Base-by-base conservation (phyloP, 2,888 invertebrate species). In the Xiphydria camelus region DNA sequence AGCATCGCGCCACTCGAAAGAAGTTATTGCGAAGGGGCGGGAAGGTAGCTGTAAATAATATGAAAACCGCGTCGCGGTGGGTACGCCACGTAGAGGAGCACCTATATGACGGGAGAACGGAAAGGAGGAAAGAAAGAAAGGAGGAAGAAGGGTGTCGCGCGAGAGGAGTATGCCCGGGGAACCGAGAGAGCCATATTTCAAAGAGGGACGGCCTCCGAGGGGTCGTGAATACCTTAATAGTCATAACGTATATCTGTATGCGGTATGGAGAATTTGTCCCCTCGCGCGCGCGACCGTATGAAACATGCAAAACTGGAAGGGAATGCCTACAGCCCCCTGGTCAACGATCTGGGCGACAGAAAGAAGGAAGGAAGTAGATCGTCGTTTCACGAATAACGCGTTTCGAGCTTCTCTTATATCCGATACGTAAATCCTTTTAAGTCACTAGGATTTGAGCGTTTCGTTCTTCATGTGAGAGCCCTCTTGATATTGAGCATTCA, bases 211-310 rank as follows among this genome's bases (percentile, higher is more conserved):
- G 62, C 67, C 71, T 69, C 71, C 44, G 55, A 57, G 71, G 70
- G 58, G 64, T 58, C 62, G 68, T 72, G 72, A 73, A 72, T 72
- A 68, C 65, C 70, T 68, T 70, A 71, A 71, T 66, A 71, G 67
- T 66, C 66, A 63, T 66, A 71, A 68, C 59, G 55, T 62, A 64
- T 59, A 60, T 59, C 49, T 55, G 45, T 38, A 43, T 45, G 43
- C 45, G 39, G 36, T 14, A 29, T 15, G 33, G 4, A 22, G 40
- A n/a, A 32, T 42, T 40, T 54, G 49, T 47, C 51, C 35, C 49
- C 14, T 14, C n/a, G n/a, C n/a, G n/a, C n/a, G 17, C 5, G 33
- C 18, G 17, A 33, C 33, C 9, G 7, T 18, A 33, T 33, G 14
- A 17, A 14, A 33, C 12, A 33, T 15, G 15, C 14, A 14, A n/a